Percentiles rank a stretch among this genome's conserved stretches.
These are phyloP conservation scores for Cervus canadensis DNA, from an alignment of 2,113 vertebrate genomes.

Conservation along the genomic window DNA sequence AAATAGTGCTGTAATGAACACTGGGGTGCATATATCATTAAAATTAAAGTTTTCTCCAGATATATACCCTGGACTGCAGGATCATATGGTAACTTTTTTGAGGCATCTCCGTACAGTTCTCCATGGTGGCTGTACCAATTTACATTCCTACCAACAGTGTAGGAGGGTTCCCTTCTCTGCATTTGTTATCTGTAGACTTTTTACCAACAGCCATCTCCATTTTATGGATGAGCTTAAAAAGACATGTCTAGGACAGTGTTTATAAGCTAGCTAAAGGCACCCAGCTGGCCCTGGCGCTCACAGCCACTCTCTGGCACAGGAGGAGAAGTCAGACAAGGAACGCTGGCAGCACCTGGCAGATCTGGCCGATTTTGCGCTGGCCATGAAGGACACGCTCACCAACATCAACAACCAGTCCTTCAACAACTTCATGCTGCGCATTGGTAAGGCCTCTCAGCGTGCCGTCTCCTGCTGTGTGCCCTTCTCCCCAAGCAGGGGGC, in stretches of 20 bases:
- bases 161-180: background rate
- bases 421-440: slow-evolving; percentile 99
- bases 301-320: slow-evolving; percentile 67
- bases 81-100: background rate
- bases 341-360: slow-evolving; percentile 95
- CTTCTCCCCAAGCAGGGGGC: slow-evolving; percentile 72
- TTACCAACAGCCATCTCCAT: background rate
- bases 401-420: slow-evolving; percentile 99
- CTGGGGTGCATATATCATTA: background rate
- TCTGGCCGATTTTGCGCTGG: slow-evolving; percentile 94
- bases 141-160: background rate
- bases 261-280: background rate
- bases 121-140: background rate
- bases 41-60: background rate
- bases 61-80: background rate
- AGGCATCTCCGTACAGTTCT: fast-evolving
- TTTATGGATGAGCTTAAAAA: background rate
- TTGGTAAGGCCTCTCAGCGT: slow-evolving; percentile 81
- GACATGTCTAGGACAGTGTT: background rate
- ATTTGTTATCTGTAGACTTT: background rate
- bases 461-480: background rate
- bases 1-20: background rate
- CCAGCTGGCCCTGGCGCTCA: background rate
- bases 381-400: slow-evolving; percentile 95
- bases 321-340: slow-evolving; percentile 85